These are phyloP conservation scores for Coleophora deauratella DNA, from an alignment of 2,888 invertebrate genomes.

Conservation along the genomic window DNA sequence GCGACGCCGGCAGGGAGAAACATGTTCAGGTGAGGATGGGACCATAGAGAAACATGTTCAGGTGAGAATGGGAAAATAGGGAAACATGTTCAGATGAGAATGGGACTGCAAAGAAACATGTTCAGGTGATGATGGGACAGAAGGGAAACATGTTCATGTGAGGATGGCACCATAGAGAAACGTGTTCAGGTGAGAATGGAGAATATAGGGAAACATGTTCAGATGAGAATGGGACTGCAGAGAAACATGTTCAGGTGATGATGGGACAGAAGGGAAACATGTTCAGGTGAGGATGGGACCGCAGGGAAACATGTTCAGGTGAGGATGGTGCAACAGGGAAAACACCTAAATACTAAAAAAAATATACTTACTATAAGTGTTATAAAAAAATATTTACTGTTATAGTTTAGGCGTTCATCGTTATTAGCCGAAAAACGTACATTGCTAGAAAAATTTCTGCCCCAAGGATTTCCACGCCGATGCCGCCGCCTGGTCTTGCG, in stretches of 20 bases:
- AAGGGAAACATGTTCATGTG: conserved; percentile 7
- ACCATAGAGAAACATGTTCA: no score
- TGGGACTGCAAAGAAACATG: not conserved
- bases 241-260: not conserved
- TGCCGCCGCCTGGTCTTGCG: no score
- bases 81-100: not conserved
- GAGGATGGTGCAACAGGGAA: not conserved
- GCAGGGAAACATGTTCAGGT: no score
- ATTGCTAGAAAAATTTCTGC: no score
- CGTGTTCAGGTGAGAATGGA: not conserved
- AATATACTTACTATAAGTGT: no score
- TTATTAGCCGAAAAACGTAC: no score
- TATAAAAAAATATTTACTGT: no score
- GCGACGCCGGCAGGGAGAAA: conserved; percentile 16
- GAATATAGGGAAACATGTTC: not conserved
- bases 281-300: conserved; percentile 27
- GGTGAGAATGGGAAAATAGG: not conserved
- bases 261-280: conserved; percentile 17
- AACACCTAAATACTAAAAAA: no score
- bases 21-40: conserved; percentile 28
- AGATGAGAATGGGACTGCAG: not conserved
- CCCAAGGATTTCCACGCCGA: no score
- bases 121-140: not conserved
- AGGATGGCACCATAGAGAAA: no score
- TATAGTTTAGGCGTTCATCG: no score